Evolutionary conservation across 1,140 invertebrate species (phyloP).

Genomic region (Caenorhabditis inopinata): DNA sequence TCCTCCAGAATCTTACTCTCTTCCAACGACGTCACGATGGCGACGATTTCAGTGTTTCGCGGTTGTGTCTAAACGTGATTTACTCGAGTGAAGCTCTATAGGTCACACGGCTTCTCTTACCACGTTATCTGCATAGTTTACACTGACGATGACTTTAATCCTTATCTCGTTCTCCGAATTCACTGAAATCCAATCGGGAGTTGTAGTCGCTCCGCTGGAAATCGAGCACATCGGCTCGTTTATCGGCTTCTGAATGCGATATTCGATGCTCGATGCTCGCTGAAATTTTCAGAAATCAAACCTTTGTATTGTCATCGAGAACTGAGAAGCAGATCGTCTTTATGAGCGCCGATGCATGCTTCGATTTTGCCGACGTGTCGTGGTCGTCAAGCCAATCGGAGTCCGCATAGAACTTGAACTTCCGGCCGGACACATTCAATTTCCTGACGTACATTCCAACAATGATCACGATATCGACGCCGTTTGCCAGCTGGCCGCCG

Average conservation of each 20-base stretch:
- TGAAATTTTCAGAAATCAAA: background rate
- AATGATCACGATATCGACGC: slow-evolving; percentile 3
- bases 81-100: too few species aligned
- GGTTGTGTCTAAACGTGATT: background rate
- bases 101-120: background rate
- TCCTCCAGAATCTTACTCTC: slow-evolving; percentile 16
- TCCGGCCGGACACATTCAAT: background rate
- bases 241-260: slow-evolving; percentile 8
- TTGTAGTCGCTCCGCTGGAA: slow-evolving; percentile 6
- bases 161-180: background rate
- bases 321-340: slow-evolving; percentile 35
- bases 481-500: background rate
- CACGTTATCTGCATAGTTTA: slow-evolving; percentile 35
- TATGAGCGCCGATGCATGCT: background rate
- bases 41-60: background rate
- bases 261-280: too few species aligned
- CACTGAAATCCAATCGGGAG: slow-evolving; percentile 36
- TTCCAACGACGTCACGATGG: background rate
- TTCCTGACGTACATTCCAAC: slow-evolving; percentile 33
- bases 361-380: slow-evolving; percentile 5
- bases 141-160: slow-evolving; percentile 27
- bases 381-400: slow-evolving; percentile 38
- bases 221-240: slow-evolving; percentile 37
- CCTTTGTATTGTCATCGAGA: slow-evolving; percentile 35
- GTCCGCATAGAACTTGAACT: slow-evolving; percentile 40